phyloP scores from a whole-genome alignment of 2,888 invertebrate genomes.

The Hypsopygia costalis region DNA sequence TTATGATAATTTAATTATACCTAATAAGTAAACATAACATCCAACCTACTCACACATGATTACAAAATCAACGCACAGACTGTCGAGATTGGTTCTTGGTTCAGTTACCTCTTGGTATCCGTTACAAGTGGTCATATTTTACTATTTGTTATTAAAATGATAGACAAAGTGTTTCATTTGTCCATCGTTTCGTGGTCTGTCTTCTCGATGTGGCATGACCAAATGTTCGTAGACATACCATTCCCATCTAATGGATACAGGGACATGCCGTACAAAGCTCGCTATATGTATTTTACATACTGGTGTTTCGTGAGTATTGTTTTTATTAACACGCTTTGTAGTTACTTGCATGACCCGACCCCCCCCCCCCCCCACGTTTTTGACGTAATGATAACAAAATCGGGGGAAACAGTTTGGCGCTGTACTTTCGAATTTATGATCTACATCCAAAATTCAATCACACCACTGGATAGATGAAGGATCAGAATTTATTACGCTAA shows the following conservation, averaged over 20 bases:
- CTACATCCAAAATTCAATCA: too few species aligned
- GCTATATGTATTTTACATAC: constrained; percentile 50
- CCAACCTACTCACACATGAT: not conserved
- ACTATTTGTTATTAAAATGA: constrained; percentile 21
- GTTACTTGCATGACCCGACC: too few species aligned
- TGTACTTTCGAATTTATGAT: too few species aligned
- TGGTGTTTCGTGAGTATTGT: constrained; percentile 54
- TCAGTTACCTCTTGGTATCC: not conserved
- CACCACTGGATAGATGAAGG: too few species aligned
- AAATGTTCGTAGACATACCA: constrained; percentile 48
- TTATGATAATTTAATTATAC: too few species aligned
- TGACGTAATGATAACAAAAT: too few species aligned
- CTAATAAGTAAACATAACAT: too few species aligned
- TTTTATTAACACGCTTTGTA: too few species aligned
- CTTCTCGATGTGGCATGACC: constrained; percentile 54
- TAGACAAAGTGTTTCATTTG: constrained; percentile 43
- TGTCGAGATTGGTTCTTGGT: not conserved
- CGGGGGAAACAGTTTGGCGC: too few species aligned
- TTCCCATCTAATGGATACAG: constrained; percentile 36
- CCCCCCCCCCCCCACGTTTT: too few species aligned
- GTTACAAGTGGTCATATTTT: not conserved
- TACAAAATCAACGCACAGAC: not conserved
- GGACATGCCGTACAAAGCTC: constrained; percentile 44
- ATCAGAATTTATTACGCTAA: too few species aligned
- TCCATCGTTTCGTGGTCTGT: constrained; percentile 37